These are phyloP conservation scores for Chloropsis cyanopogon DNA, from an alignment of 2,113 vertebrate genomes.

Conservation along the genomic window DNA sequence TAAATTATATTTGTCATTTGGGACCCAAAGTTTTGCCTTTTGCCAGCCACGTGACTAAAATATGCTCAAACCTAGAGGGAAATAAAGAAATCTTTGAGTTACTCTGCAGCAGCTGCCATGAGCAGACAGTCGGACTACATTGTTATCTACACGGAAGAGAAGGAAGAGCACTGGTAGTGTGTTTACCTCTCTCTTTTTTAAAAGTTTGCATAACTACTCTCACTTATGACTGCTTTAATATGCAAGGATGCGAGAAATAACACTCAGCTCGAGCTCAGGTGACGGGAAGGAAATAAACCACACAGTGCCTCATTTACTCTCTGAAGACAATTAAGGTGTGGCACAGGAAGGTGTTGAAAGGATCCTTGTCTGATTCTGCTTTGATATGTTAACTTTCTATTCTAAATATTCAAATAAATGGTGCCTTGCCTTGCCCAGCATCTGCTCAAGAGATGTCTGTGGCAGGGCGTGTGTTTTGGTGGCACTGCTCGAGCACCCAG, in stretches of 20 bases:
- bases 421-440: neutral
- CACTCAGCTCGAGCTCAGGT: accelerated
- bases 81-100: neutral
- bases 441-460: neutral
- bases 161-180: neutral
- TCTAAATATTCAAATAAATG: neutral
- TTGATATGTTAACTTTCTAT: neutral
- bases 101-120: neutral
- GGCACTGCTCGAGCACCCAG: neutral
- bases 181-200: neutral
- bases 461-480: neutral
- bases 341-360: neutral
- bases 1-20: neutral
- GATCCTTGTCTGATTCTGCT: neutral
- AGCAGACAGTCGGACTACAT: neutral
- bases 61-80: neutral
- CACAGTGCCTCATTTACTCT: neutral
- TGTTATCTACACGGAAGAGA: neutral
- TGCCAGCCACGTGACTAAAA: neutral
- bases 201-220: neutral
- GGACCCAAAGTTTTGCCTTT: neutral
- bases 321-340: neutral
- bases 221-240: neutral
- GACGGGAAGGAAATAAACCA: neutral
- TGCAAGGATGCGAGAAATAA: neutral